A percentile compares a stretch with the other conserved stretches of the same genome.
phyloP scores from a whole-genome alignment of 1,140 invertebrate species.

The Micrasema longulum region DNA sequence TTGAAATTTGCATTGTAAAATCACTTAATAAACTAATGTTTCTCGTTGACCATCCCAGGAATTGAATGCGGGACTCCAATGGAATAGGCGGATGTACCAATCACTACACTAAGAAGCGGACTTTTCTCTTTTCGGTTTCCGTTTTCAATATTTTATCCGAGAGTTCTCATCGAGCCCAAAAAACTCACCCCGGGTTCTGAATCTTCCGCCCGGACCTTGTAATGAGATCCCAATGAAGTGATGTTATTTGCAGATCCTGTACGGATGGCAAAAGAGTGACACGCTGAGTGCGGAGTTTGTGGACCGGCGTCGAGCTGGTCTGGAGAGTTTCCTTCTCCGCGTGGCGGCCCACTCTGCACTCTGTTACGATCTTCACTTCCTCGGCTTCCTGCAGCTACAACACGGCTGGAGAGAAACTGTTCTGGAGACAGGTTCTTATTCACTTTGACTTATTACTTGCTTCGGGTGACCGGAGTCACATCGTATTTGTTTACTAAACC shows the following conservation, averaged over 20 bases:
- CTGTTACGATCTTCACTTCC: slow-evolving; percentile 81
- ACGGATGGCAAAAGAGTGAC: slow-evolving; percentile 86
- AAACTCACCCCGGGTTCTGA: no score
- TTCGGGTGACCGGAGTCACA: no score
- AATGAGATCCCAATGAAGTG: not conserved
- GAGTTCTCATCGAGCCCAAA: not conserved
- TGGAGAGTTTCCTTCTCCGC: slow-evolving; percentile 85
- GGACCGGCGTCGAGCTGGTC: slow-evolving; percentile 80
- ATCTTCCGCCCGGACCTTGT: not conserved
- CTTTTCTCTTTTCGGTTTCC: no score
- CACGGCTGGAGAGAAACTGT: slow-evolving; percentile 83
- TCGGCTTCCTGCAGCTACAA: slow-evolving; percentile 79
- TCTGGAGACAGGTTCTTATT: slow-evolving; percentile 79
- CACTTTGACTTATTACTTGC: no score
- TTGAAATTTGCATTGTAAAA: no score
- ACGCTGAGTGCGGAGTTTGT: slow-evolving; percentile 90
- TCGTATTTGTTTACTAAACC: no score
- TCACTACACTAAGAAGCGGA: no score
- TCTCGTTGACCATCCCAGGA: no score
- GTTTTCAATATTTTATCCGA: no score
- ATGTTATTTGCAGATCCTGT: slow-evolving; percentile 65
- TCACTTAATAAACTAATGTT: no score
- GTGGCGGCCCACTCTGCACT: slow-evolving; percentile 80
- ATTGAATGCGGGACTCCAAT: no score
- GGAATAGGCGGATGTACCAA: no score